Evolutionary conservation across 2,797 vertebrate genomes (phyloP).

Genomic region (Sciurus vulgaris): DNA sequence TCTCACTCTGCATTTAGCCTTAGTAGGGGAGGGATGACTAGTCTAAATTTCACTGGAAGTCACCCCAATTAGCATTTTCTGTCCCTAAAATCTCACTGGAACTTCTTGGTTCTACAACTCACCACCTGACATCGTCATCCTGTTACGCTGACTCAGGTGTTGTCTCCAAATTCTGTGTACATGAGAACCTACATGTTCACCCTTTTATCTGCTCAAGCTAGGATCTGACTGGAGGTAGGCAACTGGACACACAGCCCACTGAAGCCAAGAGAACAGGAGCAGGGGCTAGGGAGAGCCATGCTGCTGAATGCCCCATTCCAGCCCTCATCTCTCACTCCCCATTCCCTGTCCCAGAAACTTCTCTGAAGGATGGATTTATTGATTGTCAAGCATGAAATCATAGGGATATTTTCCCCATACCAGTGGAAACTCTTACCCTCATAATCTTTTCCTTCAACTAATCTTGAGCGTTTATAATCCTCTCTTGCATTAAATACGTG

Average conservation of each 20-base stretch:
- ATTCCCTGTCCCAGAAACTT: neutral
- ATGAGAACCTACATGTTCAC: neutral
- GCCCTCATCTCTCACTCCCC: neutral
- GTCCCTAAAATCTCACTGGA: neutral
- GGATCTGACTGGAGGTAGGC: neutral
- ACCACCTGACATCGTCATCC: neutral
- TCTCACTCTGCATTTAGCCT: neutral
- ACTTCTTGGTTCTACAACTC: neutral
- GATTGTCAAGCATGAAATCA: neutral
- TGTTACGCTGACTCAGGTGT: neutral
- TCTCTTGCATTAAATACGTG: conserved; percentile 21
- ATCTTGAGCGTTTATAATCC: conserved; percentile 46
- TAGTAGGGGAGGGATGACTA: neutral
- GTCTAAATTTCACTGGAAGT: neutral
- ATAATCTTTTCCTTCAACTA: conserved; percentile 38
- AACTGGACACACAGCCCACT: neutral
- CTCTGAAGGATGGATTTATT: neutral
- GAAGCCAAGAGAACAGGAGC: neutral
- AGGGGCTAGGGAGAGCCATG: neutral
- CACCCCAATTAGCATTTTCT: neutral
- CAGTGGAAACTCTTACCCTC: neutral
- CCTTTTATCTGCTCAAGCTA: neutral
- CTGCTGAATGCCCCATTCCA: neutral
- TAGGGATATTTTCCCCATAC: neutral
- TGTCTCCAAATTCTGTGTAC: neutral